Base-by-base conservation (phyloP, 2,113 vertebrate species). In the Shinisaurus crocodilurus region DNA sequence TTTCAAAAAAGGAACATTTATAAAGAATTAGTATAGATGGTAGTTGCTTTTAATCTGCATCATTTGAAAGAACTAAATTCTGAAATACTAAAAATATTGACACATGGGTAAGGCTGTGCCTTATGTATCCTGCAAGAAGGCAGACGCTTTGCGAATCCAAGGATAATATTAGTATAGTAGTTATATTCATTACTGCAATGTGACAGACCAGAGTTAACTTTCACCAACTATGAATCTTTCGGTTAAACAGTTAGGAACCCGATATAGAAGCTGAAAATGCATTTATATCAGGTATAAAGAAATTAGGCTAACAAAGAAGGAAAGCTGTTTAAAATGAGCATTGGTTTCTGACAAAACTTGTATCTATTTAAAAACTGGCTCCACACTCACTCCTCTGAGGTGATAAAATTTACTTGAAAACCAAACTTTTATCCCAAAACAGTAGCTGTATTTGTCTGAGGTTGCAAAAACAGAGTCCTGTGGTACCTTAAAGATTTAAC, bases 351-450 rank as follows among this genome's bases (percentile, higher is more conserved):
- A 90, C 13, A 90, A 18, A 57, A 34, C 0, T 1, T 57, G 2
- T 2, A 82, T 65, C 1, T 60, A 86, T 76, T 89, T 86, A 87
- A 6, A 54, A 82, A 32, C 97, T 97, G n/a, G 74, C 74, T 75
- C 29, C 65, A 85, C 7, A 27, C 43, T 74, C 37, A 50, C 48
- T 86, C n/a, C 23, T 57, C 12, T 57, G n/a, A 27, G 85, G 75
- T 86, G 57, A 75, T 8, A 74, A 48, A 74, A 37, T 40, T 27
- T 86, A 3, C 12, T 27, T 70, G 29, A 32, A 67, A 34, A 34
- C 3, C 32, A 72, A 29, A 70, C 8, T n/a, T 69, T 70, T 23
- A 48, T 50, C 29, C 43, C 65, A 48, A 20, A 85, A 70, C 65
- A 85, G 32, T 48, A 85, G 34, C 43, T 85, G 20, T n/a, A 72